These are phyloP conservation scores for Phalacrocorax brasilianus DNA, from an alignment of 2,113 vertebrate genomes.

Conservation along the genomic window DNA sequence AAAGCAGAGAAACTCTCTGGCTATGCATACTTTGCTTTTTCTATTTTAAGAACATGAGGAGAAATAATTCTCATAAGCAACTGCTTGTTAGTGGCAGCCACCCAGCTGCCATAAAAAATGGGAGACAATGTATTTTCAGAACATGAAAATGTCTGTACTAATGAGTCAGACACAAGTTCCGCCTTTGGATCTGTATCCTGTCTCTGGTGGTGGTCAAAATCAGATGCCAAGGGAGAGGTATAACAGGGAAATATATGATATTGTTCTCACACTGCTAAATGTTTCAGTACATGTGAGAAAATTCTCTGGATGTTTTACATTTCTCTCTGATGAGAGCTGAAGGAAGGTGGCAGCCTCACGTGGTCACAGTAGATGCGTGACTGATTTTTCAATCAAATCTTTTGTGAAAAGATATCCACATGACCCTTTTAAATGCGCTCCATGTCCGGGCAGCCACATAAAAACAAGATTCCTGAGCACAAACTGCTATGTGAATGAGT, in stretches of 20 bases:
- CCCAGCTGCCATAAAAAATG: not conserved
- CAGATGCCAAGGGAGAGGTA: not conserved
- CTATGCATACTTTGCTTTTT: not conserved
- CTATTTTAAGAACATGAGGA: slow-evolving; percentile 43
- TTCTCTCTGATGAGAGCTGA: not conserved
- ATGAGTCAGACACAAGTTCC: not conserved
- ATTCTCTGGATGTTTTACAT: not conserved
- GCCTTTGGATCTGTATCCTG: not conserved
- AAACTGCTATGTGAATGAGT: not conserved
- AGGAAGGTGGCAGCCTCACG: not conserved
- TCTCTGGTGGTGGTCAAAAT: not conserved
- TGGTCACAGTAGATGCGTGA: not conserved
- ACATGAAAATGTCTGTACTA: not conserved
- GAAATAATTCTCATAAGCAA: slow-evolving; percentile 43
- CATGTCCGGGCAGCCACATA: not conserved
- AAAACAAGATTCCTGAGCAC: not conserved
- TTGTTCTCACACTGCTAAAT: not conserved
- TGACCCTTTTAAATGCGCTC: not conserved
- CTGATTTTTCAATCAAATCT: not conserved
- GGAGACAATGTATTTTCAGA: not conserved
- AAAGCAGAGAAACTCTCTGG: not conserved
- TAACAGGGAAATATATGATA: not conserved
- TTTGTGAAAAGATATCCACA: not conserved
- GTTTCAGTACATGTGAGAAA: not conserved
- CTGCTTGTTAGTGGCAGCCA: slow-evolving; percentile 52